These are phyloP conservation scores for Falco concolor DNA, from an alignment of 2,797 vertebrate species.

Conservation along the genomic window DNA sequence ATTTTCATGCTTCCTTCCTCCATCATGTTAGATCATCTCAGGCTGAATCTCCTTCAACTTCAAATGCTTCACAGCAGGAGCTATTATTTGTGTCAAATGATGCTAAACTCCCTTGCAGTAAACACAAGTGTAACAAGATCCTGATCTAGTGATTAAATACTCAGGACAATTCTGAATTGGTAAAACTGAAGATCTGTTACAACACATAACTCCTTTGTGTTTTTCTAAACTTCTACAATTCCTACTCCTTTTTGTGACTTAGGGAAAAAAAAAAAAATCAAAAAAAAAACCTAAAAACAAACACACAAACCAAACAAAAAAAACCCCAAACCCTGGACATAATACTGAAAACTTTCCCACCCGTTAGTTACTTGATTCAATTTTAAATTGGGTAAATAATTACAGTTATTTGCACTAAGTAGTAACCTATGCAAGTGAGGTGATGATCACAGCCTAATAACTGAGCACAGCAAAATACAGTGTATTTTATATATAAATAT, in stretches of 20 bases:
- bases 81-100: neutral
- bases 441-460: neutral
- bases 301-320: neutral
- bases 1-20: neutral
- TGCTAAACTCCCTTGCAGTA: neutral
- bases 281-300: neutral
- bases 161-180: neutral
- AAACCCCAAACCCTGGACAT: fast-evolving
- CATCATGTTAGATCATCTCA: neutral
- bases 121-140: neutral
- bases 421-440: neutral
- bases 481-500: no score
- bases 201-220: neutral
- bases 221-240: neutral
- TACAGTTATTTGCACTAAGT: neutral
- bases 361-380: neutral
- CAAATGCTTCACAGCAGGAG: neutral
- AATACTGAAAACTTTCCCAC: neutral
- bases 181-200: neutral
- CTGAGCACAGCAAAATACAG: neutral
- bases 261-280: neutral
- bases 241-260: neutral
- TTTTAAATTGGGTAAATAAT: neutral
- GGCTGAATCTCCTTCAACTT: neutral
- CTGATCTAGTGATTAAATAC: neutral